Base-by-base conservation (phyloP, 2,797 vertebrate genomes). In the Synaphobranchus kaupii region DNA sequence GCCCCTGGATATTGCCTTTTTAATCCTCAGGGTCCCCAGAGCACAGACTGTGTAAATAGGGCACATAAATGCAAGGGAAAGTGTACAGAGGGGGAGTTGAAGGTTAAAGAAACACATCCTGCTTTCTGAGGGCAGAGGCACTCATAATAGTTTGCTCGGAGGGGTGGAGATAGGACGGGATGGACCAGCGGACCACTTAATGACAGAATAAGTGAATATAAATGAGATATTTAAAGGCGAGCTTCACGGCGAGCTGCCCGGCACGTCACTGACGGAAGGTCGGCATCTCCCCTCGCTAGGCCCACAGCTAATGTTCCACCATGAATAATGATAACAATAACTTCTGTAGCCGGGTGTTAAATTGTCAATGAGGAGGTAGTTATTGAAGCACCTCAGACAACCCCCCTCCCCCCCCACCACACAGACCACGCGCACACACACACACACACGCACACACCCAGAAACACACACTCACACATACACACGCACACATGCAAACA, bases 91-190 rank as follows among this genome's bases (percentile, higher is more conserved):
- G 84, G 48, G 88, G 92, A 94, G 90, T 89, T 92, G 93, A 95
- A 94, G 94, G 94, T 95, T 93, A 95, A 93, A 91, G 92, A 90
- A 91, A 89, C 90, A 90, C 89, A 92, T 94, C 91, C 90, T 87
- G 86, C 4, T 88, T 88, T 50, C 86, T 84, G 89, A 89, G 81
- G 54, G 89, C 91, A 89, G 89, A 84, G 25, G 28, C 71, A 87
- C 76, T 85, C 87, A 85, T 94, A 92, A 93, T 93, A 86, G 88
- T 87, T 90, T 56, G 85, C 90, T 89, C 86, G 89, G 54, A 83
- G 66, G 81, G 54, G 39, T 60, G 63, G 76, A 86, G 85, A 88
- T 89, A 86, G 84, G 88, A 89, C 73, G 83, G 85, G 88, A 89
- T 87, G 89, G 89, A 90, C 87, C 86, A 88, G 85, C 76, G 63